phyloP scores from a whole-genome alignment of 2,888 invertebrate genomes.

The Ophion costatus region DNA sequence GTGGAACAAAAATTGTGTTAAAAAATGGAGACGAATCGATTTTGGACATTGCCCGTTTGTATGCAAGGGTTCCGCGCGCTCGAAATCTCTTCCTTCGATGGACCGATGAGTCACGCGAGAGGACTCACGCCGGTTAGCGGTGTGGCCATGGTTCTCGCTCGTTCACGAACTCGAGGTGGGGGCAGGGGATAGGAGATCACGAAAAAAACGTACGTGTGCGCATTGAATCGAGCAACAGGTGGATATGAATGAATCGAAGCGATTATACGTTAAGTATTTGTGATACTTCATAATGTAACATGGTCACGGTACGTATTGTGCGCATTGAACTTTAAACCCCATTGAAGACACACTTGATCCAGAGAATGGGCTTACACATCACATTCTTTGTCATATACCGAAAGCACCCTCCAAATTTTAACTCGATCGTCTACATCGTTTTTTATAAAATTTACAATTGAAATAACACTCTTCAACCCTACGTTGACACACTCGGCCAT shows the following conservation, averaged over 20 bases:
- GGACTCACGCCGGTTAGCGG: slow-evolving; percentile 29
- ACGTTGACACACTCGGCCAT: no score
- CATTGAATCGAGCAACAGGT: slow-evolving; percentile 37
- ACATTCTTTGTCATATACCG: no score
- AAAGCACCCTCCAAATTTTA: no score
- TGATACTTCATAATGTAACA: not conserved
- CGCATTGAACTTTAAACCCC: not conserved
- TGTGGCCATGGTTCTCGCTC: slow-evolving; percentile 34
- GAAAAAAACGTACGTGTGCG: not conserved
- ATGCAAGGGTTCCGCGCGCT: slow-evolving; percentile 20
- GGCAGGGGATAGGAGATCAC: not conserved
- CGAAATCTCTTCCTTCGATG: slow-evolving; percentile 33
- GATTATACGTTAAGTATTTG: not conserved
- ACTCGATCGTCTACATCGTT: no score
- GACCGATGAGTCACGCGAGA: slow-evolving; percentile 58
- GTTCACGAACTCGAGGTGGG: not conserved
- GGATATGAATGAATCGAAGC: slow-evolving; percentile 20
- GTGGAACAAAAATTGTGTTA: not conserved
- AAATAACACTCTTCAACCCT: no score
- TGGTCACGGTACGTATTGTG: not conserved
- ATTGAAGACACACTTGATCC: not conserved
- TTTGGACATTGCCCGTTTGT: slow-evolving; percentile 51
- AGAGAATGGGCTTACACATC: no score
- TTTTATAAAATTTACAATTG: no score
- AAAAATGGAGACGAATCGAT: slow-evolving; percentile 52